Percentiles rank a stretch among this genome's conserved stretches.
Conservation (phyloP, 2,888 invertebrate genomes). For the Stenurella melanura region DNA sequence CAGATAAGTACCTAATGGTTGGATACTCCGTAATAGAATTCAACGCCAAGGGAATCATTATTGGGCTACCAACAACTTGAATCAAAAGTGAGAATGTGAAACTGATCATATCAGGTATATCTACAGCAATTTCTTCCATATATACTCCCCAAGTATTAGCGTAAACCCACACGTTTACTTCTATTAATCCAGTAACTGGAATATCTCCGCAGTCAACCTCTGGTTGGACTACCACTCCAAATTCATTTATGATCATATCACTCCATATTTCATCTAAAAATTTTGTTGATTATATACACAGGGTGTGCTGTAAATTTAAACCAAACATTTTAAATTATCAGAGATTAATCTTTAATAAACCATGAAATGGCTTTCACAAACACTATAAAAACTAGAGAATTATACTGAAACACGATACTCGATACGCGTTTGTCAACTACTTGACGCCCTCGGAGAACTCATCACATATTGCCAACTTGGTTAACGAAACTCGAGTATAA, state of each 20-base stretch:
- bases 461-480: too few relatives aligned
- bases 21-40: conserved; percentile 63
- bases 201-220: conserved; percentile 62
- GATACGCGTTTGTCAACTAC: too few relatives aligned
- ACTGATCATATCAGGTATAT: conserved; percentile 67
- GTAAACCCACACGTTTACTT: conserved; percentile 70
- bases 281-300: too few relatives aligned
- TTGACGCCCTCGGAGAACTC: too few relatives aligned
- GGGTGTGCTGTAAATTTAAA: too few relatives aligned
- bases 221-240: conserved; percentile 68
- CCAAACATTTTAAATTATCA: too few relatives aligned
- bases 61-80: conserved; percentile 69
- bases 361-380: too few relatives aligned
- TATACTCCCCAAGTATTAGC: conserved; percentile 74
- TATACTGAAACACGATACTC: too few relatives aligned
- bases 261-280: conserved; percentile 63
- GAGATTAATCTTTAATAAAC: too few relatives aligned
- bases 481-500: too few relatives aligned
- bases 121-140: conserved; percentile 70
- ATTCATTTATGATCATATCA: conserved; percentile 59
- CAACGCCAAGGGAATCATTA: conserved; percentile 69
- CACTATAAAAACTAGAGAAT: too few relatives aligned
- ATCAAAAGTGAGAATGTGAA: conserved; percentile 69
- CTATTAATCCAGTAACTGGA: conserved; percentile 59
- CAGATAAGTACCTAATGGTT: conserved; percentile 65